Conservation (phyloP, 2,888 invertebrate species). For the Cephalotes varians region DNA sequence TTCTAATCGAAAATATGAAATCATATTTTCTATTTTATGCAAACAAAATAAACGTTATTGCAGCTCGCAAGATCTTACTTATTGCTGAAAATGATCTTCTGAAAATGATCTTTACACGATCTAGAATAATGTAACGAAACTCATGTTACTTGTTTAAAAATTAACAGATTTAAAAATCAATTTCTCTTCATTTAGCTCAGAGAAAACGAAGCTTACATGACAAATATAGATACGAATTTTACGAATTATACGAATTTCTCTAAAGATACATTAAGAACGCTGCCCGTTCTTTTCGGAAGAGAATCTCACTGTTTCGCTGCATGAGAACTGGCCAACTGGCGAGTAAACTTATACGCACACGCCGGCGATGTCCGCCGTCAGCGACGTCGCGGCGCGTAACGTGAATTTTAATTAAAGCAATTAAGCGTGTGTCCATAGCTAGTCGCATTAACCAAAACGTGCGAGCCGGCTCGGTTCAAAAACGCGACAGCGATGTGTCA, state of each 20-base stretch:
- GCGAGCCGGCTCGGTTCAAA: slow-evolving; percentile 75
- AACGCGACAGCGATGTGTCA: slow-evolving; percentile 75
- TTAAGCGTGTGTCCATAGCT: slow-evolving; percentile 82
- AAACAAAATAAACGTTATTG: no score
- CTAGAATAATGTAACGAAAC: background rate
- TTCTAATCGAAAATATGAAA: no score
- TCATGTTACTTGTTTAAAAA: no score
- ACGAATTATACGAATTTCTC: background rate
- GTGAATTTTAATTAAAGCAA: slow-evolving; percentile 85
- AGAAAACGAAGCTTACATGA: background rate
- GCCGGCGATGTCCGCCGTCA: slow-evolving; percentile 34
- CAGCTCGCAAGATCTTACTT: no score
- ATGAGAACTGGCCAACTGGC: slow-evolving; percentile 4
- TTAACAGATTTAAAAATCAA: background rate
- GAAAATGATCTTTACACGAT: no score
- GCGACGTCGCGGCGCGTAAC: slow-evolving; percentile 76
- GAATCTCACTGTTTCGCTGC: no score
- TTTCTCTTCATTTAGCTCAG: background rate
- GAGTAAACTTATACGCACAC: slow-evolving; percentile 10
- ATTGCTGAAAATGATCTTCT: no score
- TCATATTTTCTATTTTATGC: no score
- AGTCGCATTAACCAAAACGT: slow-evolving; percentile 79
- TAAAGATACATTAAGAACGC: background rate
- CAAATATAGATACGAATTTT: background rate
- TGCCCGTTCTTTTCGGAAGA: background rate